Evolutionary conservation across 2,888 invertebrate species (phyloP), one percentile per base, ranked within the genome.

Genomic region (Cheilosia pagana): DNA sequence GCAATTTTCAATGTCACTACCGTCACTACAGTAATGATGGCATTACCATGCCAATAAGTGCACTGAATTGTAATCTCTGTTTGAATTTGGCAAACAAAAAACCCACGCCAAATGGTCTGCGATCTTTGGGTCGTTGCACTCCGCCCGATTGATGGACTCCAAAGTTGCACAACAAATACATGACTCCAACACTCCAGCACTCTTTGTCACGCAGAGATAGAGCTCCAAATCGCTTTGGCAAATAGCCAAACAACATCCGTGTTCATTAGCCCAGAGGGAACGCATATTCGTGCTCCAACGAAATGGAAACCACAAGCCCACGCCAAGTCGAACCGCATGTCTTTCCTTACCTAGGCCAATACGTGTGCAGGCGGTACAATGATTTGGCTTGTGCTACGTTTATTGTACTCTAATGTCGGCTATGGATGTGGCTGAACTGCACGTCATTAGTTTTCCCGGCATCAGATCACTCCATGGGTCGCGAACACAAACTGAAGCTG

Each of bases 281-380:
- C 31, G 16, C 65, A 55, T 60, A 57, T 74, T 62, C 78, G 67
- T 55, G 63, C 70, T 78, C 63, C 83, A 83, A 68, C 65, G 83
- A 83, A 83, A 83, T 79, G 70, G 79, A 83, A 83, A 79, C 59
- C 78, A 59, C 78, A 59, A 75, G 70, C 74, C 65, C 59, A 78
- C 68, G 21, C 72, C 59, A 63, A 19, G 52, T 39, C 23, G 19
- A 39, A 25, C 14, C 45, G 43, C n/a, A 68, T 14, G 59, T 62
- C 23, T 67, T 67, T 63, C 52, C 68, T 78, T 83, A 83, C 79
- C 78, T 75, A 75, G 70, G 79, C 78, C 70, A 83, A 78, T 79
- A 75, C 41, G 12, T 25, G 16, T 21, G 21, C 68, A 16, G 45
- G 23, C 62, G n/a, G 16, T 6, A 41, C 43, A 41, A 12, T 59